Conservation (phyloP, 2,113 vertebrate genomes). For the Mesoclemmys tuberculata region DNA sequence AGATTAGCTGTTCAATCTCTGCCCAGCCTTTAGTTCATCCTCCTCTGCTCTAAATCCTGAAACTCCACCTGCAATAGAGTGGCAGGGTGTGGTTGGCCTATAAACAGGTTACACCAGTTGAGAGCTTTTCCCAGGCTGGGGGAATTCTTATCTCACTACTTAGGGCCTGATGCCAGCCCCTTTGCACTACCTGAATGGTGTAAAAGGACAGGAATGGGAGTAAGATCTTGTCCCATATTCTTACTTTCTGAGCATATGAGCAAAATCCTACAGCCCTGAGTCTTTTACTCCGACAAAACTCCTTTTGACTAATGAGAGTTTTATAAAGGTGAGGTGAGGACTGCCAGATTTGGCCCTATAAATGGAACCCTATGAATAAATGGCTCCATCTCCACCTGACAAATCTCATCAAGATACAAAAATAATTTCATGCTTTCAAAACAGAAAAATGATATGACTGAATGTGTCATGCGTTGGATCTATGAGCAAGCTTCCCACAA, state of each 20-base stretch:
- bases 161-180: background rate
- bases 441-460: background rate
- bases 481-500: background rate
- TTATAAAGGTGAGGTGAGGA: fast-evolving
- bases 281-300: fast-evolving
- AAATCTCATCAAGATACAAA: background rate
- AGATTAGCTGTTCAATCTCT: background rate
- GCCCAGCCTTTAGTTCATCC: background rate
- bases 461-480: background rate
- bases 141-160: fast-evolving
- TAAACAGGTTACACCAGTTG: fast-evolving
- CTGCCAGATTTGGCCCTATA: background rate
- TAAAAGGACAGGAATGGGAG: background rate
- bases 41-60: background rate
- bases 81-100: fast-evolving
- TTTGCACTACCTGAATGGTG: background rate
- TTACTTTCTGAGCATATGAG: background rate
- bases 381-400: background rate
- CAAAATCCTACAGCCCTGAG: background rate
- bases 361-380: background rate
- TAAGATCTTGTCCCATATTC: fast-evolving
- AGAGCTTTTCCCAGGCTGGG: background rate
- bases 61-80: background rate
- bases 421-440: background rate
- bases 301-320: fast-evolving